phyloP scores from a whole-genome alignment of 2,797 vertebrate species.

The Bovichtus diacanthus region DNA sequence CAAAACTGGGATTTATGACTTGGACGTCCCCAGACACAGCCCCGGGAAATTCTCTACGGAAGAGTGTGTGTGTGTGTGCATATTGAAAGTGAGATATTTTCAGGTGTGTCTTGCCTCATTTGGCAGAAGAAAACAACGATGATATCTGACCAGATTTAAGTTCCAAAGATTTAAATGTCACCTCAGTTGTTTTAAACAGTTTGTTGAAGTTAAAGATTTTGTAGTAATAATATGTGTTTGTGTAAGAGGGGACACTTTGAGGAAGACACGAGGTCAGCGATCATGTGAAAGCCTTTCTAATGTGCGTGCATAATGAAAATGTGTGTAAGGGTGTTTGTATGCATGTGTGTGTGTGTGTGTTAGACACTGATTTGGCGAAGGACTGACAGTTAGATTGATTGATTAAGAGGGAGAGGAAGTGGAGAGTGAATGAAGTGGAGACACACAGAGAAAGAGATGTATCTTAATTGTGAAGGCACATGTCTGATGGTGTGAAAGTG shows the following conservation, averaged over 20 bases:
- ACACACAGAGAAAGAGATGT: slow-evolving; percentile 18
- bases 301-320: slow-evolving; percentile 17
- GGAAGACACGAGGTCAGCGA: slow-evolving; percentile 17
- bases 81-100: slow-evolving; percentile 2
- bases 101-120: background rate
- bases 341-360: slow-evolving; percentile 23
- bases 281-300: slow-evolving; percentile 24
- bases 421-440: slow-evolving; percentile 25
- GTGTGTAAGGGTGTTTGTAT: slow-evolving; percentile 22
- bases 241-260: background rate
- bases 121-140: background rate
- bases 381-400: slow-evolving; percentile 40
- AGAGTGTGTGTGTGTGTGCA: background rate
- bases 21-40: slow-evolving; percentile 48
- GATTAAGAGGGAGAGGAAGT: slow-evolving; percentile 44
- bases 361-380: slow-evolving; percentile 31
- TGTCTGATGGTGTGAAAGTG: slow-evolving; percentile 64
- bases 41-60: slow-evolving; percentile 9
- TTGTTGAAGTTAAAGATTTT: background rate
- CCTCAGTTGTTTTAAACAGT: background rate
- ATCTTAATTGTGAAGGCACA: slow-evolving; percentile 56
- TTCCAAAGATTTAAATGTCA: background rate
- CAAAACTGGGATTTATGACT: slow-evolving; percentile 77
- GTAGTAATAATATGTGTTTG: background rate
- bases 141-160: background rate